Base-by-base conservation (phyloP, 1,140 invertebrate genomes). In the Daktulosphaira vitifoliae region DNA sequence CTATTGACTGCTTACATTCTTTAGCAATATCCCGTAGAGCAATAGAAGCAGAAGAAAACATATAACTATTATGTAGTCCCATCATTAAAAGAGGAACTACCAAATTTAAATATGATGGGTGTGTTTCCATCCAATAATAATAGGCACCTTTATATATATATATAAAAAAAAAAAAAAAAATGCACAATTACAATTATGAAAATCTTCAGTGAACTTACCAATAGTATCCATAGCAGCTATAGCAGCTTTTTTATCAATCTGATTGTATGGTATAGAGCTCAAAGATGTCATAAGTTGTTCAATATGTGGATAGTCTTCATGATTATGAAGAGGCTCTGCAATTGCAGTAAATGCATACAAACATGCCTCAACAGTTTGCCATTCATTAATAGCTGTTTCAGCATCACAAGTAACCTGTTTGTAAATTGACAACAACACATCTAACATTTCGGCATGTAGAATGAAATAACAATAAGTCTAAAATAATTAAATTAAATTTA, bases 1-100 rank as follows among this genome's bases (percentile, higher is more conserved):
- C 78, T 22, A 95, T 76, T 71, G 84, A 80, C 5, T 80, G 72
- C 65, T 82, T 80, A 72, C 90, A 92, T 72, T 92, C 89, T 18
- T 84, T 77, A 2, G 86, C 84, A 22, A 95, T 81, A 69, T 93
- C 90, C 72, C 91, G 90, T 1, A 95, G 76, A 3, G 92, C 90
- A 74, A 93, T 82, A 11, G 90, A 92, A 0, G 91, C 89, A 56
- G 83, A 79, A 2, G 82, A 80, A 1, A 87, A 62, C 56, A 62
- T 62, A 22, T 62, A 46, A 22, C 16, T 62, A 46, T 62, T 62
- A 18, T 62, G 42, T 8, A 62, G 56, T 20, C 56, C 56, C 26
- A 48, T 62, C 56, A 62, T 62, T 20, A 62, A 15, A 13, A 62
- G 56, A 62, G 56, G 56, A 46, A 62, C 26, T 29, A 62, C 26